Evolutionary conservation across 2,113 vertebrate genomes (phyloP), one percentile per base, ranked within the genome.

Genomic region (Chascanopsetta lugubris): DNA sequence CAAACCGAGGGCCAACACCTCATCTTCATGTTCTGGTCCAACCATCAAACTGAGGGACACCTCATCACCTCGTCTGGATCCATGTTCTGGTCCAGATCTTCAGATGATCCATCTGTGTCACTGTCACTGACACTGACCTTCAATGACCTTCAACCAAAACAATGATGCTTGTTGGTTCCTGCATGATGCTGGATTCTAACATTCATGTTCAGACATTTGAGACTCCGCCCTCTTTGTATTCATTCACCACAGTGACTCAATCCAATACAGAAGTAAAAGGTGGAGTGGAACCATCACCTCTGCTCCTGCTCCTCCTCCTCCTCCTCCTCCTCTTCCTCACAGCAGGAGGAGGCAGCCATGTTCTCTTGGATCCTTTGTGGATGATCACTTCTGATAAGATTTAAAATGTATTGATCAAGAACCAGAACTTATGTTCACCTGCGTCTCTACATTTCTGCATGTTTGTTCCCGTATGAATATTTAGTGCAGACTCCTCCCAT

Each of bases 401-500:
- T 24, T 55, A 57, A 51, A 25, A 34, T 75, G 67, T 72, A 40
- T 69, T 76, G 27, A 61, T 67, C 55, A 48, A 63, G 54, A 67
- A 74, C 27, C 62, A 54, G 27, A 72, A 61, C 18, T 49, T 26
- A 40, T 40, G 62, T 58, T 76, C 61, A 69, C 65, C 11, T 57
- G 50, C 71, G 45, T 64, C 48, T 82, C 73, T 46, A 69, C 64
- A 69, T 54, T 18, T 69, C 65, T 21, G 5, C 20, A 24, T 53
- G 29, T 32, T n/a, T 38, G 13, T 11, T 75, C 51, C 72, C 69
- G 6, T 12, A 18, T 67, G 22, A 80, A 80, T 69, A 74, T 79
- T 80, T 75, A 84, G 85, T 89, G 87, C 90, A 86, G 87, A 87
- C 78, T 75, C 67, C 64, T 75, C 50, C 55, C 63, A 66, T 64